Evolutionary conservation across 2,888 invertebrate genomes (phyloP), one percentile per base, ranked within the genome.

Genomic region (Caenorhabditis becei): DNA sequence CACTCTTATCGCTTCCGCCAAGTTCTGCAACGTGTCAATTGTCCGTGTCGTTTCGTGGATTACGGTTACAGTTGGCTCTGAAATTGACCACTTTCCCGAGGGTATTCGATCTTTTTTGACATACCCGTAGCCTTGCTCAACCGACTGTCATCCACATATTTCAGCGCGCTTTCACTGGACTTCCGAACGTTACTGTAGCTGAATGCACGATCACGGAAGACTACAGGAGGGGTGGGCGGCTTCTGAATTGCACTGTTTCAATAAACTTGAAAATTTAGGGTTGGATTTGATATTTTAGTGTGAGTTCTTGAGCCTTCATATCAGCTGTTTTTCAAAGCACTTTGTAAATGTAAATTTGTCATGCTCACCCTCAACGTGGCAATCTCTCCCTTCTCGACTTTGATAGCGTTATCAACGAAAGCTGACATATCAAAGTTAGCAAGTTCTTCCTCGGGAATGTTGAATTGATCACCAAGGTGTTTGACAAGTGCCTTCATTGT

Each of bases 381-480:
- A 28, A 81, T 81, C 44, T 81, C 81, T 28, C 77, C 81, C 41
- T 77, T 81, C 28, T 77, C 81, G 10, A 80, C 80, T 77, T 80
- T 89, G 35, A 90, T 89, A 1, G 90, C 90, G 67, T 89, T 85
- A 56, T 89, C 89, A 11, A 90, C 89, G 72, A 90, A 90, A 18
- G 83, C 75, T 32, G 87, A 86, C 78, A 90, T 81, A 72, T 90
- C 83, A 41, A 89, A 85, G 26, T 88, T 84, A 11, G 80, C 78
- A 24, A 90, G 62, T 18, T 87, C 86, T 20, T 83, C 85, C 5
- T 86, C 83, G 2, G 88, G 89, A 59, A 90, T 83, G 67, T 90
- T 89, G 66, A 90, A 88, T 69, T 90, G 88, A 81, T 89, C 88
- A 2, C 89, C 89, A 16, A 89, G 78, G 72, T 89, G 86, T 54